Evolutionary conservation across 2,113 vertebrate genomes (phyloP), one percentile per base, ranked within the genome.

Genomic region (Etheostoma cragini): DNA sequence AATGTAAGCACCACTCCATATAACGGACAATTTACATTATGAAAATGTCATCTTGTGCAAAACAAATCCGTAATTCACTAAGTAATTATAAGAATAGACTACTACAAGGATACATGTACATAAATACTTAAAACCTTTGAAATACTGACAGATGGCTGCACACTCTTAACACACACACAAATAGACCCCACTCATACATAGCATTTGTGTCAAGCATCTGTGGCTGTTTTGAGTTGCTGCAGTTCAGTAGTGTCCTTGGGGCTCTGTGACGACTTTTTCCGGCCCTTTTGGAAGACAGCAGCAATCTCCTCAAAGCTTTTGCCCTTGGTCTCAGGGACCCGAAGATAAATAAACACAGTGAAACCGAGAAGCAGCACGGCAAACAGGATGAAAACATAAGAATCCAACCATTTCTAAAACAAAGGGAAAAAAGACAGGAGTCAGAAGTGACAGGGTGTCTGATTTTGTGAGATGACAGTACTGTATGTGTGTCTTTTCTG

Each of bases 291-390:
- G 90, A 99, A 99, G 53, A 93, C 92, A 0, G 95, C 96, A 0
- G 97, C 87, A 0, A 99, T 99, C 93, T 99, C 97, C 88, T 99
- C 96, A 69, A 98, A 98, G 0, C 94, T 96, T 84, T 98, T 99
- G 1, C 97, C 98, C 85, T 99, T 99, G 0, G 98, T 99, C 94
- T 99, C 98, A 0, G 98, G 98, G 16, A 99, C 97, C 84, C 96
- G 97, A 38, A 97, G 87, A 89, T 95, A 96, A 0, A 92, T 96
- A 33, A 97, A 98, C n/a, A 97, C 4, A 0, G 96, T 95, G 87
- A 97, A 99, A 70, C 71, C 50, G 0, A 97, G 84, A 54, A 99
- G 92, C 72, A 99, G 82, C 26, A 76, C 94, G 0, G 97, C 96
- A 1, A 99, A 99, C 88, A 99, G 87, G 19, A 93, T 81, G 42